Conservation (phyloP, 2,888 invertebrate genomes). For the Octonoba sinensis region DNA sequence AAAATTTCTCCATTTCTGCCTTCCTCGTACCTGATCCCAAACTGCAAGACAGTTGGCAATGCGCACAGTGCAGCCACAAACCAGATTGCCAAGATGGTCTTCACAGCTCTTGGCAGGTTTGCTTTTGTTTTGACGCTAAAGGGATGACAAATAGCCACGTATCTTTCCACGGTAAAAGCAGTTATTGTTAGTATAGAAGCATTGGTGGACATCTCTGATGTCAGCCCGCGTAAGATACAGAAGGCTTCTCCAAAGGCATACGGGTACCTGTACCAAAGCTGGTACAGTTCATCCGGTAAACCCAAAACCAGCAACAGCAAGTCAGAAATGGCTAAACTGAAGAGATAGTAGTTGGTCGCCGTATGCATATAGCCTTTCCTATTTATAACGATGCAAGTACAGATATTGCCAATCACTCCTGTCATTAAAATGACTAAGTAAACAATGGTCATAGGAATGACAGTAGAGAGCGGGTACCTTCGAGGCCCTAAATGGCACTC, state of each 20-base stretch:
- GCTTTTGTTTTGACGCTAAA: constrained; percentile 74
- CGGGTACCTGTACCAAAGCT: constrained; percentile 70
- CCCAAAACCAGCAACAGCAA: constrained; percentile 83
- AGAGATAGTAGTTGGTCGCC: constrained; percentile 86
- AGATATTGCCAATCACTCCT: constrained; percentile 81
- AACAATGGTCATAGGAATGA: constrained; percentile 75
- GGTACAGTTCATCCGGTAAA: constrained; percentile 83
- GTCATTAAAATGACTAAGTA: constrained; percentile 81
- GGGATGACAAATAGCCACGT: constrained; percentile 88
- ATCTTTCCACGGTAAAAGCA: constrained; percentile 88
- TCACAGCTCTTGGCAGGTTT: constrained; percentile 80
- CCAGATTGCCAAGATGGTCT: constrained; percentile 86
- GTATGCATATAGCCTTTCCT: constrained; percentile 85
- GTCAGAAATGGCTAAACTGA: constrained; percentile 86
- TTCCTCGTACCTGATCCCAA: constrained; percentile 76
- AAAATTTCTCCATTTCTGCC: constrained; percentile 19
- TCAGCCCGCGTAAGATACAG: constrained; percentile 82
- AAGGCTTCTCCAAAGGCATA: constrained; percentile 79
- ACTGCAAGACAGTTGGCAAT: constrained; percentile 76
- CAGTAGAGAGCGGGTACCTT: constrained; percentile 49
- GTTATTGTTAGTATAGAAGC: constrained; percentile 86
- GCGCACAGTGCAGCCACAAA: constrained; percentile 77
- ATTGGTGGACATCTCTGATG: constrained; percentile 82
- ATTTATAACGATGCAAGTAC: constrained; percentile 84
- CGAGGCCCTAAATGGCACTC: constrained; percentile 38